Conservation (phyloP, 1,140 invertebrate genomes). For the Drosophila sucinea region DNA sequence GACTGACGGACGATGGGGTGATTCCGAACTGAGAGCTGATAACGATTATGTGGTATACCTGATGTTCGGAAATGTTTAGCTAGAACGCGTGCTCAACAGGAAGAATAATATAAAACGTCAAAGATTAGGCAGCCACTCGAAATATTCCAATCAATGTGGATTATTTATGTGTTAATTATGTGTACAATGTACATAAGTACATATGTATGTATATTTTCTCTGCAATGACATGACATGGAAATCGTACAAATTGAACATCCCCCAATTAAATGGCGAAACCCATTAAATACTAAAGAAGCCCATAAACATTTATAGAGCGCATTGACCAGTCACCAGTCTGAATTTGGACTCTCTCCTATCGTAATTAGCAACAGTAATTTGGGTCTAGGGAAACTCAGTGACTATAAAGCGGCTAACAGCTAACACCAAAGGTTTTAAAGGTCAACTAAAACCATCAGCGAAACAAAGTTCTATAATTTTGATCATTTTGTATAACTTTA, state of each 20-base stretch:
- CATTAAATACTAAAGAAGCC: conserved; percentile 59
- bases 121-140: conserved; percentile 50
- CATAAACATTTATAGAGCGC: conserved; percentile 36
- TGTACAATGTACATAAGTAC: conserved; percentile 3
- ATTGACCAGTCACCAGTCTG: conserved; percentile 13
- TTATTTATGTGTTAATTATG: conserved; percentile 14
- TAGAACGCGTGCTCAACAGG: conserved; percentile 49
- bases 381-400: conserved; percentile 13
- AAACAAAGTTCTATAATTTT: conserved; percentile 12
- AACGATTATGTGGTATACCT: conserved; percentile 43
- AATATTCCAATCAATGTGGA: conserved; percentile 58
- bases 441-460: conserved; percentile 36
- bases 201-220: conserved; percentile 8
- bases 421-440: conserved; percentile 46
- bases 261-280: conserved; percentile 63
- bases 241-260: conserved; percentile 58
- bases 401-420: conserved; percentile 8
- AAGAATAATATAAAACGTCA: conserved; percentile 42
- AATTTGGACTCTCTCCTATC: conserved; percentile 35
- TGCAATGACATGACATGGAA: conserved; percentile 32
- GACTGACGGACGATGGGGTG: conserved; percentile 46
- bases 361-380: conserved; percentile 45
- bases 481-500: background rate
- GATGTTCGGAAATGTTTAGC: conserved; percentile 49
- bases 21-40: conserved; percentile 36